Evolutionary conservation across 2,113 vertebrate genomes (phyloP).

Genomic region (Cnemophilus loriae): DNA sequence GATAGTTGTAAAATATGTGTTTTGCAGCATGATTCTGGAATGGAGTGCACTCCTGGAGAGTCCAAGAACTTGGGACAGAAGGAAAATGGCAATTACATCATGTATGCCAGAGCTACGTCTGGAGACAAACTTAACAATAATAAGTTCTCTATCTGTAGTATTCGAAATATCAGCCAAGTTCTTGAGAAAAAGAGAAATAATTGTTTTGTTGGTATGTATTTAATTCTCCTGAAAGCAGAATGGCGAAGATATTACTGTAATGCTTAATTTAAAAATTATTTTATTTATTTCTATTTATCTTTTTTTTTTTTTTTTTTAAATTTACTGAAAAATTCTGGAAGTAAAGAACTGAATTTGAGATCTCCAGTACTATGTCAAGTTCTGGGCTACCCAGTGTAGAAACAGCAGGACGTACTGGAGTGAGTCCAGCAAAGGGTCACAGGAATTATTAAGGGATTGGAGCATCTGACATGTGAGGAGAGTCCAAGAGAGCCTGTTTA

Average conservation of each 20-base stretch:
- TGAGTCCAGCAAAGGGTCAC: neutral
- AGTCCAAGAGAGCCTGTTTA: neutral
- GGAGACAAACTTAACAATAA: slow-evolving; percentile 97
- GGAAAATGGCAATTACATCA: slow-evolving; percentile 95
- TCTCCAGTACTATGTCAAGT: neutral
- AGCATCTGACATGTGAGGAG: neutral
- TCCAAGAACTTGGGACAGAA: slow-evolving; percentile 84
- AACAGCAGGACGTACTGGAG: neutral
- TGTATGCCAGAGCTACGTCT: slow-evolving; percentile 97
- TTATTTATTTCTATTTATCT: neutral
- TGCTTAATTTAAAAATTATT: neutral
- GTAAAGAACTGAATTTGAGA: neutral
- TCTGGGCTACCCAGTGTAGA: neutral
- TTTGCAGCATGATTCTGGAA: slow-evolving; percentile 94
- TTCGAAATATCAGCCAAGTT: slow-evolving; percentile 93
- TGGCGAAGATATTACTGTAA: neutral
- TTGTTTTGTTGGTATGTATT: slow-evolving; percentile 92
- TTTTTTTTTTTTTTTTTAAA: neutral
- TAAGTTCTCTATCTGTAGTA: slow-evolving; percentile 93
- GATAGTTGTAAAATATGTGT: neutral
- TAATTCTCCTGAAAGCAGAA: neutral
- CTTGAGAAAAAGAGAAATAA: slow-evolving; percentile 84
- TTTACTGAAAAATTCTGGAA: neutral
- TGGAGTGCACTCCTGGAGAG: slow-evolving; percentile 93
- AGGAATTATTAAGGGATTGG: neutral